Base-by-base conservation (phyloP, 2,797 vertebrate species). In the Mallotus villosus region DNA sequence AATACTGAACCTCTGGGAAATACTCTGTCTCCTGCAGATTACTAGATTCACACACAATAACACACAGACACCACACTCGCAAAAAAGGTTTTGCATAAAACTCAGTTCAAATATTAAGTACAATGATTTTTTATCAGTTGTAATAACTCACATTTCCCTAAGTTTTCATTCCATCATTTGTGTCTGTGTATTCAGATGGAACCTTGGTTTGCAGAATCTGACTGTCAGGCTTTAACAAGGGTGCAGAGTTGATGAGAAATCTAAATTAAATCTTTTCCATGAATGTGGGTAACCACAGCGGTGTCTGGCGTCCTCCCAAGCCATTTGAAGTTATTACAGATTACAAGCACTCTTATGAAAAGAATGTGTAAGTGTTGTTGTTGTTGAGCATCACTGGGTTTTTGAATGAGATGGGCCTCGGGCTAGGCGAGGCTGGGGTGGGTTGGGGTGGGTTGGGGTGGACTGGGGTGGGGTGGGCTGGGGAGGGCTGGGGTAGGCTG, bases 181-280 rank as follows among this genome's bases (percentile, higher is more conserved):
- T 88, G 84, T 81, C 73, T 77, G 76, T 19, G 74, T 85, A 83
- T 83, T 85, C 73, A 85, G 75, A 88, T 71, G 73, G 87, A 85
- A 90, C 88, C 88, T 79, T 81, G 87, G 82, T 68, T 67, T 70
- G 74, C 76, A 72, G 85, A 71, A 84, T 83, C 69, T 68, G 78
- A 80, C 78, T 85, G 83, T 86, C 87, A 81, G 82, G 80, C 82
- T 67, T 67, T 81, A 86, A 87, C 77, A 82, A 37, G 79, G 84
- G 84, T 73, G 74, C 74, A 19, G 9, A 76, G 85, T 86, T 88
- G 86, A 90, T 90, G 85, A 8, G 85, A 88, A 89, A 91, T 91
- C 88, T 88, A 89, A 92, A 92, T 91, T 80, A 89, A 90, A 91
- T 91, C 87, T 90, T 84, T 27, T 78, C 55, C 19, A 72, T 80